Evolutionary conservation across 2,888 invertebrate species (phyloP).

Genomic region (Sphaerophoria rueppellii): DNA sequence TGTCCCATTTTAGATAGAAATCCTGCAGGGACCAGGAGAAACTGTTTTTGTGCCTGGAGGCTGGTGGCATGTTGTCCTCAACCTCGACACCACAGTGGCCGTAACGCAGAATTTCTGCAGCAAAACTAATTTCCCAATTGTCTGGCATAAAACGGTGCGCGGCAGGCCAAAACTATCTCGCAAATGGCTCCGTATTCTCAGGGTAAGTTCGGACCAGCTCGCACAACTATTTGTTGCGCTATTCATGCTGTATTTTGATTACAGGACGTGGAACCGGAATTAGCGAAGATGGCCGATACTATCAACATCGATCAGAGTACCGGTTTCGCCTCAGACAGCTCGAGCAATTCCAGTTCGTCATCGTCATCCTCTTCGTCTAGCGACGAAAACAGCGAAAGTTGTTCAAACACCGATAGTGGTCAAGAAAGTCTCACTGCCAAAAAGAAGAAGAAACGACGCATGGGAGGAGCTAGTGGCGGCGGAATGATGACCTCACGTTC

Average conservation of each 20-base stretch:
- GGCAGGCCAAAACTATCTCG: slow-evolving; percentile 97
- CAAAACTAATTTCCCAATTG: slow-evolving; percentile 96
- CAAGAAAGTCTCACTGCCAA: slow-evolving; percentile 94
- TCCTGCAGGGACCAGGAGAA: slow-evolving; percentile 97
- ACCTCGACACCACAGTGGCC: slow-evolving; percentile 97
- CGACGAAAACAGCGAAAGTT: slow-evolving; percentile 83
- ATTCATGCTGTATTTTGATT: slow-evolving; percentile 5
- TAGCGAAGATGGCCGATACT: slow-evolving; percentile 90
- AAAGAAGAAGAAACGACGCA: slow-evolving; percentile 89
- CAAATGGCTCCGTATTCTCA: slow-evolving; percentile 91
- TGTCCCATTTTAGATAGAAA: slow-evolving; percentile 87
- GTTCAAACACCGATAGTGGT: slow-evolving; percentile 89
- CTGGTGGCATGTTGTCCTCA: slow-evolving; percentile 99
- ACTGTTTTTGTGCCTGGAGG: slow-evolving; percentile 99
- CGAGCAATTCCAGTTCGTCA: slow-evolving; percentile 90
- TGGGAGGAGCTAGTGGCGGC: slow-evolving; percentile 75
- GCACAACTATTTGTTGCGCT: neutral
- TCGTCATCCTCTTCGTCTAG: slow-evolving; percentile 88
- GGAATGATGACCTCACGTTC: slow-evolving; percentile 77
- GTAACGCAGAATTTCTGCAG: slow-evolving; percentile 99
- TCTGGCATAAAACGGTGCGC: slow-evolving; percentile 98
- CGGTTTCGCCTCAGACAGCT: slow-evolving; percentile 97
- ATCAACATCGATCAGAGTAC: slow-evolving; percentile 93
- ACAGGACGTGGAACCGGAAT: slow-evolving; percentile 88
- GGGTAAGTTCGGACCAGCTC: slow-evolving; percentile 75